Percentiles rank a stretch among this genome's conserved stretches.
Evolutionary conservation across 1,140 invertebrate species (phyloP).

Genomic region (Hyposmocoma kahamanoa): DNA sequence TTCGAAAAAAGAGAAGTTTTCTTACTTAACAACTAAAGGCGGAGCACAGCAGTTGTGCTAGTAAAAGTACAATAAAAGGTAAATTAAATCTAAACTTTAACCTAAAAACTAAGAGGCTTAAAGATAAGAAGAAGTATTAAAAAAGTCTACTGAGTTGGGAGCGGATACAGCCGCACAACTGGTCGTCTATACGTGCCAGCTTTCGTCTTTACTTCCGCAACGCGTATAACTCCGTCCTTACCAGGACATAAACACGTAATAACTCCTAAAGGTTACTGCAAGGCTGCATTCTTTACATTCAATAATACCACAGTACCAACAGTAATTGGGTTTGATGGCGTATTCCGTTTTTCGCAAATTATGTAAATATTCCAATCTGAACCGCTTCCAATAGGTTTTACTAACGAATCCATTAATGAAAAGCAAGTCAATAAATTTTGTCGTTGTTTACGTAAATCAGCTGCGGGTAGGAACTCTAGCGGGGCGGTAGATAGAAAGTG

Average conservation of each 20-base stretch:
- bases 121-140: not conserved
- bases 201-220: constrained; percentile 3
- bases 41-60: too few species aligned
- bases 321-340: not conserved
- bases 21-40: too few species aligned
- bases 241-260: constrained; percentile 1
- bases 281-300: too few species aligned
- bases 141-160: not conserved
- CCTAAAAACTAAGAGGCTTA: too few species aligned
- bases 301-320: constrained; percentile 1
- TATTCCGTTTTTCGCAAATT: constrained; percentile 4
- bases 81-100: too few species aligned
- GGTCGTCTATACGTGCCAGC: not conserved
- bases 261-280: too few species aligned
- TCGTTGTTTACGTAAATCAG: constrained; percentile 1
- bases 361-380: constrained; percentile 2
- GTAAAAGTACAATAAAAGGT: too few species aligned
- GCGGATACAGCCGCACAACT: not conserved
- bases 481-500: not conserved
- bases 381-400: constrained; percentile 4
- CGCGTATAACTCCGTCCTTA: constrained; percentile 2
- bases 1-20: too few species aligned
- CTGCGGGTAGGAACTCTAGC: constrained; percentile 3
- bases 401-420: too few species aligned
- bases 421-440: too few species aligned